phyloP scores from a whole-genome alignment of 2,888 invertebrate genomes.

The Eupithecia insigniata region DNA sequence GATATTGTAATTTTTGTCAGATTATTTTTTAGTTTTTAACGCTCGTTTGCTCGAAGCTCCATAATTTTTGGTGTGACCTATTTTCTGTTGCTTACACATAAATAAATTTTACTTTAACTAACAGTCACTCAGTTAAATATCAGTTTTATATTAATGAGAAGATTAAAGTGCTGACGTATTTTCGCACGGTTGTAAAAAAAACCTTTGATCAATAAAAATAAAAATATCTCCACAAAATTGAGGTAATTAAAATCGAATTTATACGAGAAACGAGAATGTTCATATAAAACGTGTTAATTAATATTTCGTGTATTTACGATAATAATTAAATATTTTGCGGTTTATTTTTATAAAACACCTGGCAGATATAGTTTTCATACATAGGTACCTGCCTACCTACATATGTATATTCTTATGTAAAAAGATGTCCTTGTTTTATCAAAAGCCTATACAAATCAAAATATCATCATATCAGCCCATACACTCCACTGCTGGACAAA shows the following conservation, averaged over 20 bases:
- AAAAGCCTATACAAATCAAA: too few relatives aligned
- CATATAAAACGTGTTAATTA: slow-evolving; percentile 45
- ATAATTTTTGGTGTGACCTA: not conserved
- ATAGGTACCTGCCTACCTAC: not conserved
- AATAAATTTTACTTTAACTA: not conserved
- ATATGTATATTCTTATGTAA: not conserved
- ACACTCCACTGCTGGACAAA: too few relatives aligned
- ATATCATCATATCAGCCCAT: too few relatives aligned
- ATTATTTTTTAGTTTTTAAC: not conserved
- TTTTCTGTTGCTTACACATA: not conserved
- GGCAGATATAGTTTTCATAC: too few relatives aligned
- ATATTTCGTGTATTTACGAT: slow-evolving; percentile 38
- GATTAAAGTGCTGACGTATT: not conserved
- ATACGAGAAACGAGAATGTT: slow-evolving; percentile 4
- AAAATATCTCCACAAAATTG: slow-evolving; percentile 34
- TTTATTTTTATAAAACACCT: slow-evolving; percentile 44
- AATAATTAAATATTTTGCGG: not conserved
- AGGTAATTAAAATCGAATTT: slow-evolving; percentile 41
- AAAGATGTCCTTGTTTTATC: not conserved
- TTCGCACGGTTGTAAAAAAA: slow-evolving; percentile 43
- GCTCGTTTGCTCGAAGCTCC: not conserved
- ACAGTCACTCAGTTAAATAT: not conserved
- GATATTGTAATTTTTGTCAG: not conserved
- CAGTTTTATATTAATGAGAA: not conserved
- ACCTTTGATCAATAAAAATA: slow-evolving; percentile 41